phyloP scores from a whole-genome alignment of 1,140 invertebrate species.

The Thaumetopoea pityocampa region DNA sequence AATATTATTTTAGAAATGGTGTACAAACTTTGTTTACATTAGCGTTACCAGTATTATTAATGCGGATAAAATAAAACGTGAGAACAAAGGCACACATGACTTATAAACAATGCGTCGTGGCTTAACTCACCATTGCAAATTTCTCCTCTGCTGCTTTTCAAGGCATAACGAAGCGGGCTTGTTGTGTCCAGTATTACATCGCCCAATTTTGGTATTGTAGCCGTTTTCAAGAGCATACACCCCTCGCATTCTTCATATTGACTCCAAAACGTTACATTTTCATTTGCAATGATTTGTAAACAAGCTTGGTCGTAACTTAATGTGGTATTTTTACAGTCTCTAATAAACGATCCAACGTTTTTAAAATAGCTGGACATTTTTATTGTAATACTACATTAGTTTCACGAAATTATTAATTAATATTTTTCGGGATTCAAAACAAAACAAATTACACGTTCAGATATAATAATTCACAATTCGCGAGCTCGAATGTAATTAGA shows the following conservation, averaged over 20 bases:
- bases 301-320: conserved; percentile 59
- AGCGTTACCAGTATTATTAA: too few species aligned
- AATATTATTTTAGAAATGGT: too few species aligned
- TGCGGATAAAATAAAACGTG: neutral
- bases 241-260: conserved; percentile 63
- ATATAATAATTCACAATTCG: conserved; percentile 8
- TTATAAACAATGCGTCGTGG: conserved; percentile 3
- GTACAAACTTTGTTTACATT: too few species aligned
- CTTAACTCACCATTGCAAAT: conserved; percentile 60
- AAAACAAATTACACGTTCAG: conserved; percentile 11
- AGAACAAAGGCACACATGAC: conserved; percentile 8
- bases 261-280: conserved; percentile 49
- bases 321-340: conserved; percentile 41
- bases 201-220: conserved; percentile 27
- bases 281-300: conserved; percentile 47
- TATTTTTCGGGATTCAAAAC: conserved; percentile 9
- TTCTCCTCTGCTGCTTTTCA: conserved; percentile 38
- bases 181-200: conserved; percentile 44
- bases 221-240: conserved; percentile 44
- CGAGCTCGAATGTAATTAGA: too few species aligned
- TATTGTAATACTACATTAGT: conserved; percentile 10
- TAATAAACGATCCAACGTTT: conserved; percentile 51
- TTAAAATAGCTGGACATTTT: conserved; percentile 47
- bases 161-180: conserved; percentile 48
- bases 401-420: conserved; percentile 8